Conservation (phyloP, 2,113 vertebrate species). For the Cynocephalus volans region DNA sequence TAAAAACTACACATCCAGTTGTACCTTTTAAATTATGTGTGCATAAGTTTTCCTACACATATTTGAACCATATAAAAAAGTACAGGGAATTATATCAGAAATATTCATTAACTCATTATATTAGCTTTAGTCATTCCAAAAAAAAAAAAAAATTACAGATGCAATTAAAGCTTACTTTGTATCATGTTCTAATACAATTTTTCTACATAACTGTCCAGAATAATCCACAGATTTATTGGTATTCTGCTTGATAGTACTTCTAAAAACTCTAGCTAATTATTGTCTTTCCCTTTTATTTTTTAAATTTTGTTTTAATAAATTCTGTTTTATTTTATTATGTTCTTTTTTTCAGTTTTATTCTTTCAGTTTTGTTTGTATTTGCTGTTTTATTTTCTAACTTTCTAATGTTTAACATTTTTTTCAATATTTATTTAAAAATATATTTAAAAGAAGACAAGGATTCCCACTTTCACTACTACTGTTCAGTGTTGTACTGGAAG, state of each 20-base stretch:
- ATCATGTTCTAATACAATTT: background rate
- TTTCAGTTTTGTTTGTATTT: background rate
- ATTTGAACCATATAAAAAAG: background rate
- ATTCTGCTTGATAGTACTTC: background rate
- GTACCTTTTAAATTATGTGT: background rate
- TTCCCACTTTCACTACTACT: background rate
- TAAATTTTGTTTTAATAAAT: background rate
- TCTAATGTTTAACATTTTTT: background rate
- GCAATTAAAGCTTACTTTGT: background rate
- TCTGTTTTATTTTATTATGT: background rate
- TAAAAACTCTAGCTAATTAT: background rate
- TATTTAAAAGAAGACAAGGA: background rate
- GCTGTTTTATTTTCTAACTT: background rate
- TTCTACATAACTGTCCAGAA: background rate
- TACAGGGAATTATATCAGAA: background rate
- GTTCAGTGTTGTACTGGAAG: background rate
- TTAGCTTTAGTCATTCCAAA: background rate
- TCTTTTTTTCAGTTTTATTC: background rate
- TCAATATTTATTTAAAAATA: background rate
- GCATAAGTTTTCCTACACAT: background rate
- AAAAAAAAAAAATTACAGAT: background rate
- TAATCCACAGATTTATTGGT: background rate
- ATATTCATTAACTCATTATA: background rate
- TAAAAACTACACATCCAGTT: background rate
- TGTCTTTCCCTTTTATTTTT: background rate